Base-by-base conservation (phyloP, 2,797 vertebrate species). In the Discoglossus pictus region DNA sequence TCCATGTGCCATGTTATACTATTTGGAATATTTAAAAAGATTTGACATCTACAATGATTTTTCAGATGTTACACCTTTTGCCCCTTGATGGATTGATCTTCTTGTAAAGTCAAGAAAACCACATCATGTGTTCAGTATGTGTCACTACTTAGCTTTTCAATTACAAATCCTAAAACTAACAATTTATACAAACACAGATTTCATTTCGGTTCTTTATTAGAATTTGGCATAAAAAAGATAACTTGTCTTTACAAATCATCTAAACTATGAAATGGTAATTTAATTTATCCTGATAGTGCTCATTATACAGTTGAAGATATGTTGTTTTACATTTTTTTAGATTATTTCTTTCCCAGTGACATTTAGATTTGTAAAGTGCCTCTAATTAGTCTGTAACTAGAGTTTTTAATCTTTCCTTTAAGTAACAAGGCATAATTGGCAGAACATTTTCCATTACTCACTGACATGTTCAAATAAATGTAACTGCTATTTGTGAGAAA, bases 371-470 rank as follows among this genome's bases (percentile, higher is more conserved):
- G 40, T 47, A 9, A 36, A 56, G 47, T 39, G 51, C 38, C 44
- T 11, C 51, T 65, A 54, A 56, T 65, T 46, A 56, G 39, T 63
- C 18, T 39, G 23, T 63, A 42, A 63, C 47, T 42, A 25, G 21
- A 42, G 10, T 55, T 47, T n/a, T 47, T 47, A 25, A 56, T 65
- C 51, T 65, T 17, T 36, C 52, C 27, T 34, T 65, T 65, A 56
- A 56, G 63, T 65, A 47, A 65, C 25, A 23, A 53, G 23, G 20
- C 20, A 39, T 65, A 46, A 56, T 46, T 56, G 31, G 31, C 52
- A 56, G 20, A 16, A 34, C 42, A 18, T 31, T 55, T 35, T 47
- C 38, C 31, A 56, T 56, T 43, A 47, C 11, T 65, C 63, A 55
- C 25, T 20, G 13, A 13, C 50, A 36, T 36, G 17, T 39, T 39